Base-by-base conservation (phyloP, 2,113 vertebrate genomes). In the Nanorana parkeri region DNA sequence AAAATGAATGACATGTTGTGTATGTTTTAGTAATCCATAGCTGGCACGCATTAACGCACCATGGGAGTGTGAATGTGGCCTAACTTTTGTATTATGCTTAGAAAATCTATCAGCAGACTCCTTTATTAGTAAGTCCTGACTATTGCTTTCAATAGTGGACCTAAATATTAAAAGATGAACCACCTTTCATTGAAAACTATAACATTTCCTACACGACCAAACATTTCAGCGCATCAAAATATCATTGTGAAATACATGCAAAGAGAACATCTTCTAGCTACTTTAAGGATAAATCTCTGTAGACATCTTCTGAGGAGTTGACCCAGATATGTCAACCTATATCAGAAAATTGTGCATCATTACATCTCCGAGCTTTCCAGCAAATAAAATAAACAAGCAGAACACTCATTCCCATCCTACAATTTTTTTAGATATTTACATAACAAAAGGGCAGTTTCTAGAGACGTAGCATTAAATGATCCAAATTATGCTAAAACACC, bases 261-360 rank as follows among this genome's bases (percentile, higher is more conserved):
- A 89, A 84, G 54, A 89, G 84, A 65, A 72, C 68, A 89, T 81
- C 86, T 86, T 79, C 78, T 83, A 88, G 84, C 85, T 88, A 91
- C 83, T 80, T 41, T 83, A 92, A 90, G 86, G 89, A 88, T 87
- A 90, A 90, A 85, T 86, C 81, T 86, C 86, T 86, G 84, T 82
- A 87, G 87, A 90, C 68, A 87, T 80, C 80, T 86, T 83, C 87
- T 87, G 83, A 86, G 74, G 85, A 85, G 73, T 58, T 87, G 89
- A 90, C 89, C 88, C 87, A 91, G 86, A 89, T 91, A 86, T 78
- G 87, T 89, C 89, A 91, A 83, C 64, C 84, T 82, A 19, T 77
- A 92, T 90, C 84, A 91, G 82, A 92, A 85, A 89, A 83, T 87
- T 73, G 82, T 1, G n/a, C 81, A 85, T 87, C 85, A 86, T 89